Evolutionary conservation across 2,797 vertebrate species (phyloP), one percentile per base, ranked within the genome.

Genomic region (Sebastes baramenuke): DNA sequence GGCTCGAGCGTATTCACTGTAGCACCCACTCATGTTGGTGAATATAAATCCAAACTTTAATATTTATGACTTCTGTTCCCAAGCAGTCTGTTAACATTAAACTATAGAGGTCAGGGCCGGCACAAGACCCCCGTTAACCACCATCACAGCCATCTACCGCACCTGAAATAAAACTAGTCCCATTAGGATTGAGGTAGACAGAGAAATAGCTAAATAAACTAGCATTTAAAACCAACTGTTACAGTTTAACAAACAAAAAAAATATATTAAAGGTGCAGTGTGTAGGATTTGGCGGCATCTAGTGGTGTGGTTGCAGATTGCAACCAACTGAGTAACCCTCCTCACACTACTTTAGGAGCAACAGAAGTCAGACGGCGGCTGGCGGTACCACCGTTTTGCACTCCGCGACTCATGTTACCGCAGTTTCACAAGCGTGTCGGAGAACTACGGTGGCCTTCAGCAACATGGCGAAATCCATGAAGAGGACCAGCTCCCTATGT

Each of bases 1-100:
- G 54, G 65, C 58, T 18, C 10, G 27, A 54, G 61, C 2, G 0
- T 62, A 88, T 83, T 87, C 86, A 55, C 24, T 16, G 56, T 4
- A 30, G 67, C 75, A 38, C 14, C 2, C 25, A 61, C 20, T 77
- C 82, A 80, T 90, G 84, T 7, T 36, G n/a, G 3, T 69, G 80
- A 85, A 88, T 92, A 84, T 73, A 2, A 80, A 86, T 80, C 56
- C 8, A 72, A 32, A 13, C 52, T 84, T 76, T 73, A 9, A 60
- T 81, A 27, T 68, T 66, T 36, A 84, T 81, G 42, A 84, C n/a
- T 64, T 80, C 13, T 69, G 12, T 42, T 60, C 72, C 5, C 30
- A 60, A 59, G 42, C 62, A 72, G 66, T 27, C 64, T 72, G 38
- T 72, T 67, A 25, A 56, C 7, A 52, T 62, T 52, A 27, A 72